A percentile compares a stretch with the other conserved stretches of the same genome.
These are phyloP conservation scores for Ptilonorhynchus violaceus DNA, from an alignment of 2,113 vertebrate species.

Conservation along the genomic window DNA sequence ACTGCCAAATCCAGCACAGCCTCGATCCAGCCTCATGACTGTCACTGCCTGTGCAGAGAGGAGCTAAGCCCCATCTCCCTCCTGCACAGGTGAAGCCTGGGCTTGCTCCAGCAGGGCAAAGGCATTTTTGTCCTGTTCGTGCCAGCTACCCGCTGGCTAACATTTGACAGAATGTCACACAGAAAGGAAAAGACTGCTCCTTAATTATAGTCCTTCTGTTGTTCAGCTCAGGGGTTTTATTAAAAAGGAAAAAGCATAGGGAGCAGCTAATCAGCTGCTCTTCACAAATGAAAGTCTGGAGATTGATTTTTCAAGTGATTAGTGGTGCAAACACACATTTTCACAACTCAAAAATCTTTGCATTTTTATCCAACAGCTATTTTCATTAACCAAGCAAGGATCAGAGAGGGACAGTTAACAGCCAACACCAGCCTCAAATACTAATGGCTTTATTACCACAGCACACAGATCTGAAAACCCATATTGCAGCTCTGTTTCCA, in stretches of 20 bases:
- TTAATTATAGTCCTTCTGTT: neutral
- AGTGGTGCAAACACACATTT: neutral
- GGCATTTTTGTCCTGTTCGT: neutral
- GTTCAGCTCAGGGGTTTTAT: neutral
- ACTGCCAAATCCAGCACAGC: neutral
- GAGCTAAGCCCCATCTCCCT: neutral
- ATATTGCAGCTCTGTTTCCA: neutral
- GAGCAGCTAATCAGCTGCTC: conserved; percentile 10
- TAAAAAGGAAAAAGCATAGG: neutral
- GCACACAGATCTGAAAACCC: neutral
- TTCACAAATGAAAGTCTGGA: neutral
- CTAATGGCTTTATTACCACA: neutral
- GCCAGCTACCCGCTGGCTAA: neutral
- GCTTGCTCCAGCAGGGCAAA: neutral
- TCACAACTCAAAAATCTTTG: neutral
- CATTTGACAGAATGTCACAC: neutral
- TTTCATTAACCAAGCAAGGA: neutral
- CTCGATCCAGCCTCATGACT: accelerated
- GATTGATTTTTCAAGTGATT: conserved; percentile 36
- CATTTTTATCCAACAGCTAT: neutral
- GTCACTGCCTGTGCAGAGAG: neutral
- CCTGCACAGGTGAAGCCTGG: neutral
- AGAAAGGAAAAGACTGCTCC: neutral
- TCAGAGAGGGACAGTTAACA: neutral
- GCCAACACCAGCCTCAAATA: neutral